phyloP scores from a whole-genome alignment of 2,888 invertebrate species.

The Tenthredo distinguenda region DNA sequence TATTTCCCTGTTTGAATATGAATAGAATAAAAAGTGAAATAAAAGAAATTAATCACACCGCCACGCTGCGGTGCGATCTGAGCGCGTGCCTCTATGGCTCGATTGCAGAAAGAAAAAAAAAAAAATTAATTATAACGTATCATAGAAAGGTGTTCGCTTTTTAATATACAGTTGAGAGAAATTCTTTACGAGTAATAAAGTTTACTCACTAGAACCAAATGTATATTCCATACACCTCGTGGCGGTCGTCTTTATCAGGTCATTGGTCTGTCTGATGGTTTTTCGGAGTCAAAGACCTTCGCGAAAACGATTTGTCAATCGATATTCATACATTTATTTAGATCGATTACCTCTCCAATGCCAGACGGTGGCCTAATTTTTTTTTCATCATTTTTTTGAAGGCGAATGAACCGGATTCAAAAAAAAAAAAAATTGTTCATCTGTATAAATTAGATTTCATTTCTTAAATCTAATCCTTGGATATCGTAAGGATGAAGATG shows the following conservation, averaged over 20 bases:
- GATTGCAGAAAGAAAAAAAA: neutral
- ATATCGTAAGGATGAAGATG: neutral
- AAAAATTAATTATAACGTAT: neutral
- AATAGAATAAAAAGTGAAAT: neutral
- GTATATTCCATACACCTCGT: neutral
- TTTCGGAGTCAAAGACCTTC: neutral
- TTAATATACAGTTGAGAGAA: neutral
- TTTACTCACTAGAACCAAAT: neutral
- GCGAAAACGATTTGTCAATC: neutral
- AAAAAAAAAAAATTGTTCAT: neutral
- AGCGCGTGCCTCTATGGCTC: neutral
- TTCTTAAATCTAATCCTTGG: neutral
- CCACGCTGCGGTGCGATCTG: neutral
- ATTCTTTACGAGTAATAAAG: conserved; percentile 1
- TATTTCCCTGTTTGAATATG: conserved; percentile 31
- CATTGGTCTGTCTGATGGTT: neutral
- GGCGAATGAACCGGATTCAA: neutral
- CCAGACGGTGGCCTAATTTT: neutral
- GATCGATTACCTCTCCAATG: neutral
- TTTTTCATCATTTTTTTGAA: neutral
- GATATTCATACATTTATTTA: neutral
- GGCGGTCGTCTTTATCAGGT: neutral
- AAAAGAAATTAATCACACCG: neutral
- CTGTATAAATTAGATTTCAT: neutral
- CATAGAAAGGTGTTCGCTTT: conserved; percentile 11